Conservation (phyloP, 2,797 vertebrate genomes). For the Manis pentadactyla region DNA sequence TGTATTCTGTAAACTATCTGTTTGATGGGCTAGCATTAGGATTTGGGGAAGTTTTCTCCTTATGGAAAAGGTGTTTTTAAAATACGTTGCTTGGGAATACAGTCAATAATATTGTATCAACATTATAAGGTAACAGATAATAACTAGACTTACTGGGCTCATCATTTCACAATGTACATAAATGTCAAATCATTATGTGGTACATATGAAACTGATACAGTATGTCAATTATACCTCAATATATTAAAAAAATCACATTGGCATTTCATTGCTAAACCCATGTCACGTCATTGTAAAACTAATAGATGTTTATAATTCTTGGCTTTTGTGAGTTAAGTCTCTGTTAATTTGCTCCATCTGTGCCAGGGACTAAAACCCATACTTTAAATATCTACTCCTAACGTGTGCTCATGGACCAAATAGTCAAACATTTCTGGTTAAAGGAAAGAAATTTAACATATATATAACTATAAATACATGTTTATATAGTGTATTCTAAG, state of each 20-base stretch:
- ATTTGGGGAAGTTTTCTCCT: not conserved
- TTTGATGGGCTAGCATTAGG: not conserved
- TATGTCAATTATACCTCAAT: not conserved
- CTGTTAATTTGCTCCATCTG: constrained; percentile 37
- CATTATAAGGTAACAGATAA: not conserved
- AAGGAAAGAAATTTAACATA: not conserved
- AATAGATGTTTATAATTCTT: not conserved
- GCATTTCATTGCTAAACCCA: not conserved
- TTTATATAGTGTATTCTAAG: not conserved
- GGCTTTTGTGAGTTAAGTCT: constrained; percentile 28
- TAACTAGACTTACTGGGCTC: not conserved
- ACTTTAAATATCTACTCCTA: not conserved
- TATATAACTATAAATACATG: not conserved
- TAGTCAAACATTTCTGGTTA: not conserved
- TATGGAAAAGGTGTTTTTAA: constrained; percentile 49
- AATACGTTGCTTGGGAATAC: not conserved
- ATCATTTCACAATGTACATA: not conserved
- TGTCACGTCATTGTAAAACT: not conserved
- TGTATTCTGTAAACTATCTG: not conserved
- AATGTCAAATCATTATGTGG: not conserved
- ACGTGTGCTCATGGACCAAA: not conserved
- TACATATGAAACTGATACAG: not conserved
- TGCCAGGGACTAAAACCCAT: not conserved
- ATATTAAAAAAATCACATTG: not conserved
- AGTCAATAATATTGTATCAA: not conserved